Conservation (phyloP, 2,113 vertebrate genomes). For the Laticauda laticaudata region DNA sequence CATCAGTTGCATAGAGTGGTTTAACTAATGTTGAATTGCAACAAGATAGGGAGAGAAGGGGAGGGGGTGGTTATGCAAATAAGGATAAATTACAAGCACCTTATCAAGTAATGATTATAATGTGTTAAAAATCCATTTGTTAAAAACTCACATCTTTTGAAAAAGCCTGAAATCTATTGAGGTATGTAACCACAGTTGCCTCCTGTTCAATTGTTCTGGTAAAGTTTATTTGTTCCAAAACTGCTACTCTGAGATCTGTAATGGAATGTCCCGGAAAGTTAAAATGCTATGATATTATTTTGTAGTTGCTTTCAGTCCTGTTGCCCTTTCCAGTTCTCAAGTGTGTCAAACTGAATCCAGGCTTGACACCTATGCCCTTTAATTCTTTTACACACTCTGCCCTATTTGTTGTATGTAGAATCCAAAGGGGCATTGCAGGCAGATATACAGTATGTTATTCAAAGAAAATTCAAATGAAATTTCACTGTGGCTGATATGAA, state of each 20-base stretch:
- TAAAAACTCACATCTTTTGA: not conserved
- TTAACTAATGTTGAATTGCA: not conserved
- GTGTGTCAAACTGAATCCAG: no score
- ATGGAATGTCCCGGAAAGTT: not conserved
- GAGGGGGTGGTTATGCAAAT: not conserved
- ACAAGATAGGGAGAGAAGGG: not conserved
- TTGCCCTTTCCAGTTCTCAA: not conserved
- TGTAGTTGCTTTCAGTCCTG: not conserved
- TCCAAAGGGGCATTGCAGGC: not conserved
- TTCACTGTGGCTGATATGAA: not conserved
- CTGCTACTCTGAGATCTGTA: not conserved
- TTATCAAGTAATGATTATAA: not conserved
- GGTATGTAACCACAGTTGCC: not conserved
- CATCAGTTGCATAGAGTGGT: not conserved
- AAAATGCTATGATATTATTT: not conserved
- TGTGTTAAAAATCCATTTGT: not conserved
- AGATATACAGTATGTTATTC: not conserved
- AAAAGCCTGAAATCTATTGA: not conserved
- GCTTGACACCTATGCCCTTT: not conserved
- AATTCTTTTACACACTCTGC: not conserved
- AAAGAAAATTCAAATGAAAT: not conserved
- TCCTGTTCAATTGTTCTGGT: not conserved
- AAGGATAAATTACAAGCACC: not conserved
- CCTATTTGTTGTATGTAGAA: not conserved
- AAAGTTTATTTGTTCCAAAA: not conserved